Base-by-base conservation (phyloP, 1,140 invertebrate genomes). In the Chrysoperla carnea region DNA sequence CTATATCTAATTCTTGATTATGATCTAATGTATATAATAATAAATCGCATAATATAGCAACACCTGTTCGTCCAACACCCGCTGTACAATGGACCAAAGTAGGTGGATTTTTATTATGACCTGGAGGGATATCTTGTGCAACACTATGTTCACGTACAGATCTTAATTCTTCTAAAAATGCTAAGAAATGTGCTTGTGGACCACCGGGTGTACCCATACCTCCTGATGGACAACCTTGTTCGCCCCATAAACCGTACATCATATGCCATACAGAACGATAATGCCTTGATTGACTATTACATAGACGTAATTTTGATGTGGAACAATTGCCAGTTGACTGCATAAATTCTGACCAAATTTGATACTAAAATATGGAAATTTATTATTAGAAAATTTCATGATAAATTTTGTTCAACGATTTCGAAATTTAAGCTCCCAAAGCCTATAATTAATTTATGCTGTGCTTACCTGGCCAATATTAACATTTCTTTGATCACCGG, bases 1-100 rank as follows among this genome's bases (percentile, higher is more conserved):
- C 77, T 49, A 88, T 75, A 60, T 84, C 80, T 43, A 86, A 60
- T 57, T 83, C 78, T 70, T 86, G 80, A 63, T 87, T 89, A 54
- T 85, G 78, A 64, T 89, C 84, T n/a, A 89, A 62, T 39, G 82
- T 84, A 58, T 85, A 83, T 13, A 87, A 70, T 50, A 92, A 67
- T 39, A 87, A 64, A 60, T 87, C 81, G 23, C 76, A 73, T 8
- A 84, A 67, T 28, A 91, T 73, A n/a, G 84, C 76, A 5, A 85
- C 69, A 6, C 83, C 83, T 23, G 78, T 75, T 29, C 80, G 65
- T 1, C 78, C 78, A 14, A 78, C 76, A 36, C 80, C 79, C 31
- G 73, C 72, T 17, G 69, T 71, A 53, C 81, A 83, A 53, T 81
- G 74, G 23, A 84, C 69, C 23, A 79, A 59, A 36, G 81, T 67